Evolutionary conservation across 2,888 invertebrate genomes (phyloP), one percentile per base, ranked within the genome.

Genomic region (Hofmannophila pseudospretella): DNA sequence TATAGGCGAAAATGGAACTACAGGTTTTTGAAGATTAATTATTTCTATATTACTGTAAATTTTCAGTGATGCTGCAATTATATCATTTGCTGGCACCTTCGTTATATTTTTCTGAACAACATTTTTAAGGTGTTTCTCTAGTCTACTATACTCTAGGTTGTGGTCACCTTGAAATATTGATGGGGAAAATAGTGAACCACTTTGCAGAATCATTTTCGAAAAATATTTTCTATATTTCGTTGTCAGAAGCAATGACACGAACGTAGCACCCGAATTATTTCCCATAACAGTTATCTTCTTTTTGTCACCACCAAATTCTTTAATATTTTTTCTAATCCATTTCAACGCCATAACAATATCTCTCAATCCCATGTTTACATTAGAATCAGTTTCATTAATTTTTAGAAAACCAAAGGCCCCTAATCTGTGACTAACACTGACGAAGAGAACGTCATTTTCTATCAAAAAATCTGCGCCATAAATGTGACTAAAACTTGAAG

Each of bases 311-410:
- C 73, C 73, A 40, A 88, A 84, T 20, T 57, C 20, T 23, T 58
- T 51, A 12, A 82, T 66, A 51, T 86, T 82, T 31, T 39, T 64
- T 41, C 61, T 65, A 2, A 86, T 67, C 85, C 85, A 87, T 57
- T 77, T 78, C n/a, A 88, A 58, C 7, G 77, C 78, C 53, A 73
- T 57, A 0, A 76, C 61, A 25, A 86, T 80, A 50, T 88, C 87
- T 56, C 80, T 86, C 8, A 87, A 55, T 1, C 87, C 87, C 85
- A 86, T 82, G 42, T 88, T 87, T 0, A 62, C 67, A 45, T 80
- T 49, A 7, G 62, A 19, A 22, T 74, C 69, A 1, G 65, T 58
- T 19, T 77, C 65, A 38, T 80, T 76, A 1, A 68, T 13, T 49
- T 79, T 85, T 12, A 82, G 44, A 57, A 84, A 88, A 8, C 87